These are phyloP conservation scores for Drosophila malerkotliana DNA, from an alignment of 1,140 invertebrate species.

Conservation along the genomic window DNA sequence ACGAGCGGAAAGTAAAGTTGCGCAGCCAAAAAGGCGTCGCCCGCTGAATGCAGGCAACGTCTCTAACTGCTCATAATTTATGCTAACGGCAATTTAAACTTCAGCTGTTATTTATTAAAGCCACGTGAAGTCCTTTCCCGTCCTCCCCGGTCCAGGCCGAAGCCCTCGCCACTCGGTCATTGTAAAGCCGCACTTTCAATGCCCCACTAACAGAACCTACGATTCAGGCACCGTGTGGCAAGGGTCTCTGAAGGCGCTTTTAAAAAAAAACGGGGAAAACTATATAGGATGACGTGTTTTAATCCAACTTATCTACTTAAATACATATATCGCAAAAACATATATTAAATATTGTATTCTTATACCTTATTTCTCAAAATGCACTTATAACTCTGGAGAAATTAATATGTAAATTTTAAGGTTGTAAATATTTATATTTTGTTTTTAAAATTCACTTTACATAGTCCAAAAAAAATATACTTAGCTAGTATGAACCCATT, in stretches of 20 bases:
- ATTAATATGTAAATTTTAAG: not conserved
- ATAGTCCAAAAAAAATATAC: constrained; percentile 29
- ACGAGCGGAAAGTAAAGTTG: constrained; percentile 26
- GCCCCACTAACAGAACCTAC: constrained; percentile 13
- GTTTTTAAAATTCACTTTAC: constrained; percentile 1
- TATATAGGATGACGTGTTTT: not conserved
- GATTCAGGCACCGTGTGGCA: constrained; percentile 39
- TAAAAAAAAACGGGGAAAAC: no score
- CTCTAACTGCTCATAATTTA: constrained; percentile 79
- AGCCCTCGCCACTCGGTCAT: constrained; percentile 16
- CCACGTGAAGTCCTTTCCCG: constrained; percentile 30
- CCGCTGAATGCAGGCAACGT: constrained; percentile 60
- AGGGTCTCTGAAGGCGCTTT: not conserved
- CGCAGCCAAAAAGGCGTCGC: constrained; percentile 62
- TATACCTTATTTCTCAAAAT: not conserved
- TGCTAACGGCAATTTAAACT: constrained; percentile 81
- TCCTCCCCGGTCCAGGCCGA: not conserved
- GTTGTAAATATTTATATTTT: not conserved
- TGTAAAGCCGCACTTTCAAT: constrained; percentile 52
- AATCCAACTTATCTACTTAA: not conserved
- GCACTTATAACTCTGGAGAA: not conserved
- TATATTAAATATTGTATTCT: not conserved
- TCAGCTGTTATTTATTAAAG: constrained; percentile 78
- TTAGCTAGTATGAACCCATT: constrained; percentile 27
- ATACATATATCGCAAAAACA: no score